These are phyloP conservation scores for Carettochelys insculpta DNA, from an alignment of 2,113 vertebrate genomes.

Conservation along the genomic window DNA sequence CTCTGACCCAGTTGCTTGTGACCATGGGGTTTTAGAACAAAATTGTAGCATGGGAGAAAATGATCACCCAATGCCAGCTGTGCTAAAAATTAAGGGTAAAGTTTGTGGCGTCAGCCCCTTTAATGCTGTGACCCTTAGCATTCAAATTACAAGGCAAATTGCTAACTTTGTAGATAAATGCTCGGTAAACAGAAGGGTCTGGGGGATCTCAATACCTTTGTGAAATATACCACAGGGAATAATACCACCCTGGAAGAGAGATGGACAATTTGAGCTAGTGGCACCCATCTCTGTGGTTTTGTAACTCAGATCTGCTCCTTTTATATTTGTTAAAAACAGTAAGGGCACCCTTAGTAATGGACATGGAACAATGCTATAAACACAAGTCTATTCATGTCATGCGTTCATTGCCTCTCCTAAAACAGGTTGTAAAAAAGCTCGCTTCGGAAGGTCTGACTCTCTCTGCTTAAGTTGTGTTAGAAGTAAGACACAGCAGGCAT, in stretches of 20 bases:
- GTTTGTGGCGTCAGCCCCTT: neutral
- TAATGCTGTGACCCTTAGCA: accelerated
- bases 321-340: neutral
- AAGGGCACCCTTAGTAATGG: neutral
- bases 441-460: neutral
- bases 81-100: neutral
- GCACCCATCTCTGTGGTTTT: neutral
- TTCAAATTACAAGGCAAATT: neutral
- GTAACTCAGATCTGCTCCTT: neutral
- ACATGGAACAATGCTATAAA: neutral
- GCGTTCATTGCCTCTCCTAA: neutral
- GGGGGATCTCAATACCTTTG: neutral
- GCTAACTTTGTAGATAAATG: accelerated
- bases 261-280: neutral
- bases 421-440: neutral
- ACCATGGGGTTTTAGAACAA: neutral
- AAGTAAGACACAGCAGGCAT: neutral
- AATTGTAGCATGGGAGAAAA: neutral
- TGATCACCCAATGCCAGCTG: neutral
- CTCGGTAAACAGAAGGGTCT: accelerated
- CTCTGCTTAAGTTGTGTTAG: neutral
- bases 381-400: neutral
- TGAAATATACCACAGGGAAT: accelerated
- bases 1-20: neutral
- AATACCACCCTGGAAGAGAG: neutral